Evolutionary conservation across 2,797 vertebrate genomes (phyloP).

Genomic region (Parauchenoglanis punctatus): DNA sequence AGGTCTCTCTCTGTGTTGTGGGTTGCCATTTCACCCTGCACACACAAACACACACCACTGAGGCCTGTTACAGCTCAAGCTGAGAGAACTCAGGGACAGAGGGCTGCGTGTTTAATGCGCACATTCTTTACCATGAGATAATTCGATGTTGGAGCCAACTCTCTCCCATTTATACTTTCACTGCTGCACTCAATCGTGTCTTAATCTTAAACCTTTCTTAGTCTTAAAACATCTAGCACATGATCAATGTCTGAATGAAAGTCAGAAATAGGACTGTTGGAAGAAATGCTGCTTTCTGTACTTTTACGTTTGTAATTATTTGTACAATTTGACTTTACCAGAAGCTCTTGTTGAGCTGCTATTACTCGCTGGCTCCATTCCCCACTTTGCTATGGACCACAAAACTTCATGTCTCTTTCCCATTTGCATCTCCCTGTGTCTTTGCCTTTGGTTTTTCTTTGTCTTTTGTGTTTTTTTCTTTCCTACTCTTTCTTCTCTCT

Average conservation of each 20-base stretch:
- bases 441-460: background rate
- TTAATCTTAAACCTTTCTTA: conserved; percentile 3
- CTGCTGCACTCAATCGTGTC: background rate
- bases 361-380: conserved; percentile 29
- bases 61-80: conserved; percentile 37
- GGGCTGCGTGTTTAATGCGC: conserved; percentile 70
- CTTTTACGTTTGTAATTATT: background rate
- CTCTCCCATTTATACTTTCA: conserved; percentile 27
- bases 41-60: conserved; percentile 37
- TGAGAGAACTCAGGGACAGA: conserved; percentile 49
- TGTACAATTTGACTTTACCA: background rate
- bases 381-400: background rate
- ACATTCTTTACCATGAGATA: conserved; percentile 73
- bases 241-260: background rate
- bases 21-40: conserved; percentile 31
- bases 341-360: background rate
- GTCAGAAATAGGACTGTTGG: background rate
- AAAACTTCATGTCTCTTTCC: background rate
- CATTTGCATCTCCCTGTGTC: background rate
- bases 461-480: background rate
- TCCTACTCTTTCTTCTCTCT: conserved; percentile 34
- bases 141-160: conserved; percentile 67
- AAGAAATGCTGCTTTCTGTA: background rate
- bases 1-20: conserved; percentile 41
- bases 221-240: background rate